Percentiles rank a stretch among this genome's conserved stretches.
Evolutionary conservation across 2,113 vertebrate genomes (phyloP).

Genomic region (Lycaon pictus): DNA sequence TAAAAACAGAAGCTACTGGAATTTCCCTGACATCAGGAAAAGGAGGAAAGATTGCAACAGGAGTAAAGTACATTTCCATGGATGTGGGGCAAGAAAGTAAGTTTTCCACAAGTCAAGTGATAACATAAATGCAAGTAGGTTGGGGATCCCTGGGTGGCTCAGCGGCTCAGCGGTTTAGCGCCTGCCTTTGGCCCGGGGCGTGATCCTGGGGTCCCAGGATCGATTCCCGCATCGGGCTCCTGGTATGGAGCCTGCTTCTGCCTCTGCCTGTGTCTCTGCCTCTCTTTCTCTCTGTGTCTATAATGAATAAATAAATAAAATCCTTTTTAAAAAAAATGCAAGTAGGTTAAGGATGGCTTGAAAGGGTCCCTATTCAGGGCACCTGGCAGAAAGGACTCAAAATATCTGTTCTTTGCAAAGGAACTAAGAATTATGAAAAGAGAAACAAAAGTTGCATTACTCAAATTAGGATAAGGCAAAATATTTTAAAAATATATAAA

Average conservation of each 20-base stretch:
- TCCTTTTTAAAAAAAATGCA: background rate
- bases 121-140: background rate
- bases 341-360: background rate
- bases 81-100: background rate
- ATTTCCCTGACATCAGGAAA: background rate
- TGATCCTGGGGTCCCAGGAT: too few relatives aligned
- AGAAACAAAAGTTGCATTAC: background rate
- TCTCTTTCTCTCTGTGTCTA: too few relatives aligned
- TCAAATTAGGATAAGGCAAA: background rate
- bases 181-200: too few relatives aligned
- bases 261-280: too few relatives aligned
- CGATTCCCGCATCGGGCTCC: too few relatives aligned
- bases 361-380: background rate
- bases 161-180: too few relatives aligned
- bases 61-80: background rate
- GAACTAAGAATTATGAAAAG: background rate
- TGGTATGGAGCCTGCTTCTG: too few relatives aligned
- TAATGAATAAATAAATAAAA: too few relatives aligned
- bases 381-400: background rate
- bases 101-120: background rate
- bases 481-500: background rate
- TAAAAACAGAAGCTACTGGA: background rate
- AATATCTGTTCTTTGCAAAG: background rate
- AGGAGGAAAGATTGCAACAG: background rate
- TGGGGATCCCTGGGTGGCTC: background rate